A percentile compares a stretch with the other conserved stretches of the same genome.
Conservation (phyloP, 2,113 vertebrate species). For the Psittacula cyanocephala region DNA sequence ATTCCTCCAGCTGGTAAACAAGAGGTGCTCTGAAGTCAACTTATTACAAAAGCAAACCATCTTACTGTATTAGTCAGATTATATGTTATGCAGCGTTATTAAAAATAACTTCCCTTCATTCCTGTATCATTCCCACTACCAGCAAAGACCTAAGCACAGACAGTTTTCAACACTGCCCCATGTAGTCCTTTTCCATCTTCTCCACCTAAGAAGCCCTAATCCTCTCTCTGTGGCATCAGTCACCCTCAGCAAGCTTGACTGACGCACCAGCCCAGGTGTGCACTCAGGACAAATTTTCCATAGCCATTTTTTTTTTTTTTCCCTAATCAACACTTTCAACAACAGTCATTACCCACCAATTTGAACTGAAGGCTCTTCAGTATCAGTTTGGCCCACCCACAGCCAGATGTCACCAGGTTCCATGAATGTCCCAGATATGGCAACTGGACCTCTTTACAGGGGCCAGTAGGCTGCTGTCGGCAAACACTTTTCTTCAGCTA, state of each 20-base stretch:
- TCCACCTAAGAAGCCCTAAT: neutral
- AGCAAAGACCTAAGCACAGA: neutral
- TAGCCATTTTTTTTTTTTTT: neutral
- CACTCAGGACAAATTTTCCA: neutral
- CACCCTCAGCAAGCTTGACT: neutral
- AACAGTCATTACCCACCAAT: neutral
- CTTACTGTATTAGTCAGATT: neutral
- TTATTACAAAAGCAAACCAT: slow-evolving; percentile 24
- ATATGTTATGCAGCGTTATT: neutral
- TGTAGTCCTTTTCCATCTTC: neutral
- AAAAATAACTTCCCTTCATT: neutral
- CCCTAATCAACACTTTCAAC: neutral
- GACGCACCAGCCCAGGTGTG: neutral
- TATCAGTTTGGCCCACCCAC: neutral
- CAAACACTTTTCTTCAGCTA: neutral
- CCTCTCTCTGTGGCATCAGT: neutral
- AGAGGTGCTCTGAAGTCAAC: neutral
- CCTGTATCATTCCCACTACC: neutral
- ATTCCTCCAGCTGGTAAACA: neutral
- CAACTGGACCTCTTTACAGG: neutral
- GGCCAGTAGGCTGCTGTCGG: neutral
- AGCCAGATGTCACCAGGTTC: neutral
- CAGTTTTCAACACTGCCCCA: neutral
- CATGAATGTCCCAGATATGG: neutral
- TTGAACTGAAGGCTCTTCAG: neutral